These are phyloP conservation scores for Clistopyga incitator DNA, from an alignment of 2,888 invertebrate species.

Conservation along the genomic window DNA sequence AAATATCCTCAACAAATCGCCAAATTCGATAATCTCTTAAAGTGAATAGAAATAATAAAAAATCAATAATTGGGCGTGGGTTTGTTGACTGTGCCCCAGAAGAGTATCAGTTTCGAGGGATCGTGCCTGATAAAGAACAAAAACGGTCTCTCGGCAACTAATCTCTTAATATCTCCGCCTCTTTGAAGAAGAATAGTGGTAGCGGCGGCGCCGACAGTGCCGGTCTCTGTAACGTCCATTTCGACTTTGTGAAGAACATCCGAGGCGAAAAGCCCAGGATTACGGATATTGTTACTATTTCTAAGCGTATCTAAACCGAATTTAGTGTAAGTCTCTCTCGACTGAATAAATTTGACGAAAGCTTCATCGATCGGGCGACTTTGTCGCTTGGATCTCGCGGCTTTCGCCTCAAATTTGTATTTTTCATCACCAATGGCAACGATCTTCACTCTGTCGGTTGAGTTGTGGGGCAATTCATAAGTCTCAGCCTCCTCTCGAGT, in stretches of 20 bases:
- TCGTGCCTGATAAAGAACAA: constrained; percentile 90
- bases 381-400: constrained; percentile 73
- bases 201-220: constrained; percentile 90
- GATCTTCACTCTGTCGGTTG: constrained; percentile 46
- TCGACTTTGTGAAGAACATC: constrained; percentile 89
- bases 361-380: constrained; percentile 74
- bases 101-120: constrained; percentile 88
- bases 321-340: constrained; percentile 69
- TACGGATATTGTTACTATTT: constrained; percentile 82
- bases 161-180: constrained; percentile 85
- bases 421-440: constrained; percentile 50
- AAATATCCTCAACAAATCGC: background rate
- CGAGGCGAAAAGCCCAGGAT: constrained; percentile 88
- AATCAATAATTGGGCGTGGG: constrained; percentile 84
- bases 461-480: constrained; percentile 17
- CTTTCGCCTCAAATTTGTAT: constrained; percentile 44
- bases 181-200: constrained; percentile 87
- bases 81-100: constrained; percentile 89
- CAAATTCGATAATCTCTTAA: background rate
- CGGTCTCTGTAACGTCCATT: constrained; percentile 88
- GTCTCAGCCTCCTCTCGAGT: background rate
- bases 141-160: constrained; percentile 89
- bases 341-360: constrained; percentile 74
- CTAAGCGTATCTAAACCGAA: constrained; percentile 79
- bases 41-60: background rate